Base-by-base conservation (phyloP, 2,113 vertebrate genomes). In the Syngnathoides biaculeatus region DNA sequence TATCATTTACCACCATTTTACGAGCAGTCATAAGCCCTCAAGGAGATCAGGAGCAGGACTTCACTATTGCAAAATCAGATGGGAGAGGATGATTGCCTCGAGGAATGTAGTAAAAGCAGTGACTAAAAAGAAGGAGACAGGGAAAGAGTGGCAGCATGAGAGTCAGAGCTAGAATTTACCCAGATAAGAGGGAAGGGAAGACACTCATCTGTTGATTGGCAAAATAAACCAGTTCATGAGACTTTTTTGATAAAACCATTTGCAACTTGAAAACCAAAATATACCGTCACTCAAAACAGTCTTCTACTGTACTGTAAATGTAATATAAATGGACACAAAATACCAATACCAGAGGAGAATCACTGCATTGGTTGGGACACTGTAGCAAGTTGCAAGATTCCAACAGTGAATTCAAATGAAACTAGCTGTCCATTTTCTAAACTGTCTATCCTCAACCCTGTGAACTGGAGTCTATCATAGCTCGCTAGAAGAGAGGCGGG, bases 41-140 rank as follows among this genome's bases (percentile, higher is more conserved):
- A 68, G 72, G 78, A 86, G 67, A 82, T 73, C 68, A 74, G 65
- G 9, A 8, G 42, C 40, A 35, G 40, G 66, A 80, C 74, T 73
- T 70, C 74, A 40, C 67, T 72, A 68, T 69, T 63, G 64, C 68
- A 74, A 86, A 86, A 86, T 87, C 78, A 86, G 72, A 70, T 79
- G 69, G 22, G 69, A 72, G 74, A 62, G 69, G 69, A 77, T 43
- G 60, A 87, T 86, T 79, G 79, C 82, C 75, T 77, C 30, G 26
- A 69, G 77, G 71, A 76, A 71, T 71, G 72, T 63, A 70, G 72
- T 71, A 83, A 85, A 69, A 39, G 64, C 12, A 62, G 56, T 66
- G 66, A 78, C 65, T 74, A 55, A 65, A 64, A 55, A 47, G 64
- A 53, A 71, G 52, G 58, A 15, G 22, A 50, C 13, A 1, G 69